phyloP scores from a whole-genome alignment of 2,113 vertebrate genomes.

The Stegostoma tigrinum region DNA sequence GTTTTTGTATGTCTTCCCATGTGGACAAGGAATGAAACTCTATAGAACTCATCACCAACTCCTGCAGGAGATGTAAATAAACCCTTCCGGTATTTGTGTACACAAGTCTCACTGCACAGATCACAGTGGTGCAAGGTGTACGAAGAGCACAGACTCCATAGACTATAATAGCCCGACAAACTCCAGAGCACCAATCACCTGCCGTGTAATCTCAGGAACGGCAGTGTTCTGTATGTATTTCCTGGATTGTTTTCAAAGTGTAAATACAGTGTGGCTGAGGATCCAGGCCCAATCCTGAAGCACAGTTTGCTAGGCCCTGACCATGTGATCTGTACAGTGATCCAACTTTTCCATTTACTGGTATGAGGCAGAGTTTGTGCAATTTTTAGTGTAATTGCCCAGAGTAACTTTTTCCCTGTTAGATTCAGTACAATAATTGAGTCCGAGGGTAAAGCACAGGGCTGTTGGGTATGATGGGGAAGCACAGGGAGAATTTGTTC shows the following conservation, averaged over 20 bases:
- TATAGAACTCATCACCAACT: neutral
- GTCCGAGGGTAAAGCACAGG: neutral
- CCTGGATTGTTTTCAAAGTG: neutral
- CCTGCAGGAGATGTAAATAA: neutral
- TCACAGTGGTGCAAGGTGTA: neutral
- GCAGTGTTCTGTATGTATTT: neutral
- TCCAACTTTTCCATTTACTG: neutral
- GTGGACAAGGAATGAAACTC: neutral
- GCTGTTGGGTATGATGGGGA: neutral
- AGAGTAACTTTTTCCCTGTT: neutral
- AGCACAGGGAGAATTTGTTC: neutral
- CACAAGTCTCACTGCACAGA: neutral
- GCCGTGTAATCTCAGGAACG: neutral
- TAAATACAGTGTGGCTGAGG: neutral
- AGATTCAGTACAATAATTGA: neutral
- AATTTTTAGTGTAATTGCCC: neutral
- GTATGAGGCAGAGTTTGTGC: neutral
- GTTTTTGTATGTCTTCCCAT: constrained; percentile 25
- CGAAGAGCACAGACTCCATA: neutral
- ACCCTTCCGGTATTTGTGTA: neutral
- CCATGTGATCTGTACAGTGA: neutral
- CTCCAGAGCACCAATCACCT: neutral
- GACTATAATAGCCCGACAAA: neutral
- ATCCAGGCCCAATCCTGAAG: neutral
- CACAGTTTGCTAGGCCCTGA: neutral